Base-by-base conservation (phyloP, 2,113 vertebrate species). In the Sinocyclocheilus maitianheensis region DNA sequence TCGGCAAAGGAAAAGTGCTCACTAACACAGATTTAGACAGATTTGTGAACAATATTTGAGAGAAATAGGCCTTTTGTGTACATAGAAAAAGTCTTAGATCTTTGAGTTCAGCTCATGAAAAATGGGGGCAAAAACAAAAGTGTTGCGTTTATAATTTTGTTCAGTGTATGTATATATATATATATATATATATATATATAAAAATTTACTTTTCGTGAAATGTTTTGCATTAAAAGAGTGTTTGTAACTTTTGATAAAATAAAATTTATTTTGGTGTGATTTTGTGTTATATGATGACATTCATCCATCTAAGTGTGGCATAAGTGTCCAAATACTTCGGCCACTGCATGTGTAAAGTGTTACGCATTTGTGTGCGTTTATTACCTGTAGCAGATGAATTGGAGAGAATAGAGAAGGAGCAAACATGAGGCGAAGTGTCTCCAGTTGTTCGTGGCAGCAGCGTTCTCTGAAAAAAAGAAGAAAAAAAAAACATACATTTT, bases 401-500 rank as follows among this genome's bases (percentile, higher is more conserved):
- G 78, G 98, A 97, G 75, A 99, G 94, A 90, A 99, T 97, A 90
- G 97, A 99, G 90, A 99, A 97, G 90, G 98, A 98, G 89, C 97
- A 99, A 89, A 99, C 97, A 0, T 97, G 98, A 77, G 97, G 98
- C 69, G 97, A 94, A 2, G 97, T 94, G 87, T 96, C 97, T 91
- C 97, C 98, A 24, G 98, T 97, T 0, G 97, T 98, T 80, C 97
- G 94, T 13, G 98, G 98, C 3, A 99, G 94, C 90, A 99, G 95
- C 0, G 98, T 99, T 92, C 98, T 95, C 98, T 99, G 87, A 0
- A 2, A 6, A 20, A 72, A 84, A 83, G 90, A 37, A 16, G 48
- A 9, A 83, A 14, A 76, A 24, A 12, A 34, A 0, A 53, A 12
- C 43, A 26, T 11, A 63, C 63, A n/a, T 60, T 37, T 22, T 78